Evolutionary conservation across 2,113 vertebrate genomes (phyloP).

Genomic region (Etheostoma cragini): DNA sequence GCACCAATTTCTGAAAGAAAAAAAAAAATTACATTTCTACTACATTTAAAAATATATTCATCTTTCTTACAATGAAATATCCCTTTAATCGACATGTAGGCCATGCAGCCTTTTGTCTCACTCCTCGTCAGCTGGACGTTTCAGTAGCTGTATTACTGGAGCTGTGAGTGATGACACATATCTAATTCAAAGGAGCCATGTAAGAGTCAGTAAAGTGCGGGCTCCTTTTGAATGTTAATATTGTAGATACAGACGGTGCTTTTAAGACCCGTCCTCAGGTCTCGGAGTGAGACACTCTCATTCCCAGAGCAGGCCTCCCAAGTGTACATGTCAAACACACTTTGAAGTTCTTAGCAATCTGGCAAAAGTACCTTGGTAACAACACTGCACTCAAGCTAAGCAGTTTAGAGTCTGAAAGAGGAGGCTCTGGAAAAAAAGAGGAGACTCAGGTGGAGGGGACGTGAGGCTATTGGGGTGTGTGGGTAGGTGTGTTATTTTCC

Average conservation of each 20-base stretch:
- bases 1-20: too few relatives aligned
- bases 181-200: slow-evolving; percentile 55
- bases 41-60: too few relatives aligned
- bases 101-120: slow-evolving; percentile 26
- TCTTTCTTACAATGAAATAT: too few relatives aligned
- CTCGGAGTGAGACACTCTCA: slow-evolving; percentile 49
- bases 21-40: too few relatives aligned
- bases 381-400: slow-evolving; percentile 36
- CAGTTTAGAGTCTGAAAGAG: slow-evolving; percentile 36
- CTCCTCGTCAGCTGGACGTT: slow-evolving; percentile 15
- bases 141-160: slow-evolving; percentile 26
- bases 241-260: slow-evolving; percentile 34
- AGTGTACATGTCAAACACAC: slow-evolving; percentile 66
- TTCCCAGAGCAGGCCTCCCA: slow-evolving; percentile 51
- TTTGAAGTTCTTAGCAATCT: slow-evolving; percentile 72
- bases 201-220: slow-evolving; percentile 26
- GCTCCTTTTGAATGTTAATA: slow-evolving; percentile 66
- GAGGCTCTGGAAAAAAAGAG: not conserved
- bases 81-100: slow-evolving; percentile 46
- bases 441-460: not conserved
- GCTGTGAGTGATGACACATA: slow-evolving; percentile 46
- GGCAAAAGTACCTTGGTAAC: slow-evolving; percentile 57
- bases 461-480: not conserved
- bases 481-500: not conserved
- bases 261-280: slow-evolving; percentile 52